Evolutionary conservation across 2,888 invertebrate genomes (phyloP).

Genomic region (Rotaria socialis): DNA sequence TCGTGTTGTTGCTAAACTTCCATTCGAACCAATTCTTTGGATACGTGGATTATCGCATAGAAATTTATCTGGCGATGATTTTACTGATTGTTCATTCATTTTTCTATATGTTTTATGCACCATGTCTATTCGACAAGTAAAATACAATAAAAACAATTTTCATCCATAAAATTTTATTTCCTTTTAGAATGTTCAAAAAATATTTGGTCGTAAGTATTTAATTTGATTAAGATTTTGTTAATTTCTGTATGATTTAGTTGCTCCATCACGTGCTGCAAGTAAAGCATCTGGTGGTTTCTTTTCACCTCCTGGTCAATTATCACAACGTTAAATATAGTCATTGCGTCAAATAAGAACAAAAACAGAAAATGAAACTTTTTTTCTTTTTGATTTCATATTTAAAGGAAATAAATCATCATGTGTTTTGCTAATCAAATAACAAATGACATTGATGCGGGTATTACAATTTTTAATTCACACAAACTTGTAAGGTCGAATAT

Average conservation of each 20-base stretch:
- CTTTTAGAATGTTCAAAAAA: constrained; percentile 43
- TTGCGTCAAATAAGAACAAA: neutral
- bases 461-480: too few relatives aligned
- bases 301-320: constrained; percentile 36
- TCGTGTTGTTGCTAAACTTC: constrained; percentile 88
- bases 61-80: constrained; percentile 90
- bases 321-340: neutral
- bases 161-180: neutral
- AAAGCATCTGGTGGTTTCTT: constrained; percentile 45
- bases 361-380: neutral
- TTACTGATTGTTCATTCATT: constrained; percentile 95
- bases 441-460: too few relatives aligned
- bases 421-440: neutral
- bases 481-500: too few relatives aligned
- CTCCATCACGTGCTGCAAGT: constrained; percentile 44
- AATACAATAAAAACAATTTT: too few relatives aligned
- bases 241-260: neutral
- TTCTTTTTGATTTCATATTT: neutral
- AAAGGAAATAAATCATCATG: neutral
- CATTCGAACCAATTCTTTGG: constrained; percentile 91
- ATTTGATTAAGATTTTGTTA: too few relatives aligned
- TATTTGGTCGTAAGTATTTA: constrained; percentile 36
- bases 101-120: constrained; percentile 97
- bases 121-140: constrained; percentile 86
- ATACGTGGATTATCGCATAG: constrained; percentile 89